Percentiles rank a stretch among this genome's conserved stretches.
phyloP scores from a whole-genome alignment of 1,140 invertebrate species.

The Leucophenga varia region DNA sequence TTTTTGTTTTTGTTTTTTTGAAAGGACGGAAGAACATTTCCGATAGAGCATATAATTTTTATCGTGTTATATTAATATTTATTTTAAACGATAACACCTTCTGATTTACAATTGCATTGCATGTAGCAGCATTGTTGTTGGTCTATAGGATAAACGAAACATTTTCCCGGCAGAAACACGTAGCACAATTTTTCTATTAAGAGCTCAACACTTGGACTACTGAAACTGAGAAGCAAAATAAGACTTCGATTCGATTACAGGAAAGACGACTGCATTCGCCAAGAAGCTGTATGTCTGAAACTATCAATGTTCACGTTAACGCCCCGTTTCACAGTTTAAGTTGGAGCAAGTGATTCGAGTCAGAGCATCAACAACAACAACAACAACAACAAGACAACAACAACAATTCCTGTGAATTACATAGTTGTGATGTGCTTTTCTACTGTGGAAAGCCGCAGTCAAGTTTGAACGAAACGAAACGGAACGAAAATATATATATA shows the following conservation, averaged over 20 bases:
- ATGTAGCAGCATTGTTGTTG: constrained; percentile 38
- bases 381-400: too few relatives aligned
- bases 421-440: too few relatives aligned
- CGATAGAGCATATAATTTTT: too few relatives aligned
- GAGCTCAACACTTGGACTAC: constrained; percentile 53
- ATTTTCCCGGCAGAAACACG: too few relatives aligned
- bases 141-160: too few relatives aligned
- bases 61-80: constrained; percentile 55
- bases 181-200: constrained; percentile 45
- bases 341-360: too few relatives aligned
- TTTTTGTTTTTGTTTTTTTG: too few relatives aligned
- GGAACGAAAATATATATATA: constrained; percentile 22
- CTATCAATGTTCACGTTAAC: constrained; percentile 49
- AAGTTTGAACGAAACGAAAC: constrained; percentile 2
- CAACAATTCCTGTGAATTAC: too few relatives aligned
- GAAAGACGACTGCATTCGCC: neutral
- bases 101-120: constrained; percentile 49
- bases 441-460: too few relatives aligned
- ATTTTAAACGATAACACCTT: constrained; percentile 54
- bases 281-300: too few relatives aligned
- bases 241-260: neutral
- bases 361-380: too few relatives aligned
- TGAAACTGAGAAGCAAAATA: constrained; percentile 18
- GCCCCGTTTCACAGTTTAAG: constrained; percentile 23
- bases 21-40: too few relatives aligned